Evolutionary conservation across 2,797 vertebrate species (phyloP).

Genomic region (Gambelia wislizenii): DNA sequence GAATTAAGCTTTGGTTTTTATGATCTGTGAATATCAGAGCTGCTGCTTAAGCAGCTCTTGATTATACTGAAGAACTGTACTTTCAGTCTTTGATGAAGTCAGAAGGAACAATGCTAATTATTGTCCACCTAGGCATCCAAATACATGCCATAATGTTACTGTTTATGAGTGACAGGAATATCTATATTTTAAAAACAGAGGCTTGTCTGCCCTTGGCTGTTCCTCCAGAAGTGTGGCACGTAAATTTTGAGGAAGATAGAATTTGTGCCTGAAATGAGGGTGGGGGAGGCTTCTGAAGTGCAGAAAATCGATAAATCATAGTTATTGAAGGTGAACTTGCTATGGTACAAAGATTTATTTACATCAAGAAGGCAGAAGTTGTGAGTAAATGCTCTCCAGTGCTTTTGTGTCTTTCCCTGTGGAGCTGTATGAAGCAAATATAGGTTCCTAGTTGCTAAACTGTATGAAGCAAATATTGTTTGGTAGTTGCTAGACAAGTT

Average conservation of each 20-base stretch:
- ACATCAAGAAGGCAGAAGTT: background rate
- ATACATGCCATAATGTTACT: background rate
- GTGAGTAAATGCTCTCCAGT: background rate
- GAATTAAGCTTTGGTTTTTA: background rate
- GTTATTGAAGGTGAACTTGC: background rate
- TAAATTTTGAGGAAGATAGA: background rate
- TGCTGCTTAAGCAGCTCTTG: constrained; percentile 9
- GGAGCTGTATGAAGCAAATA: background rate
- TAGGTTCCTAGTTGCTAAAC: too few species aligned
- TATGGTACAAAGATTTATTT: background rate
- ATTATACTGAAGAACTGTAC: background rate
- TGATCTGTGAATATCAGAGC: background rate
- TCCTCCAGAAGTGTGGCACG: background rate
- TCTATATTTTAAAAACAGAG: background rate
- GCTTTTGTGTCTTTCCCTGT: background rate
- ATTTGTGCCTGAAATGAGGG: background rate
- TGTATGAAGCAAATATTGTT: background rate
- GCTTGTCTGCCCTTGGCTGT: background rate
- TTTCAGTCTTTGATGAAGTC: background rate
- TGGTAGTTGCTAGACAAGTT: background rate
- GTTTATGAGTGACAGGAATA: background rate
- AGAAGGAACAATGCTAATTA: background rate
- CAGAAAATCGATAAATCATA: background rate
- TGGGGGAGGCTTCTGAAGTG: background rate
- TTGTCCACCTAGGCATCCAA: background rate